Conservation (phyloP, 2,888 invertebrate species). For the Litoditis marina region DNA sequence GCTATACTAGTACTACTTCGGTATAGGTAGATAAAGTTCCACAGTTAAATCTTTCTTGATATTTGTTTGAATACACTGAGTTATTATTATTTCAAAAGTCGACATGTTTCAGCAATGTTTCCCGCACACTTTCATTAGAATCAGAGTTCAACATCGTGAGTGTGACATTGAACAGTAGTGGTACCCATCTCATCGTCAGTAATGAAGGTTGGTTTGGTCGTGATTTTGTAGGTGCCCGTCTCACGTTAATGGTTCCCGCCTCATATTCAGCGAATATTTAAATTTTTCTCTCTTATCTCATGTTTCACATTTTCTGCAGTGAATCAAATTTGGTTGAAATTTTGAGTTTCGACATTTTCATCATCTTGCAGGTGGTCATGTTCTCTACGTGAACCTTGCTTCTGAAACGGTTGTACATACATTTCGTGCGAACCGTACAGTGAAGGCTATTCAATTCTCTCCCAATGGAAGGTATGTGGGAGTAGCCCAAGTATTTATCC, state of each 20-base stretch:
- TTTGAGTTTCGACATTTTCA: neutral
- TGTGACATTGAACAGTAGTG: constrained; percentile 83
- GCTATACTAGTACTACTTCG: no score
- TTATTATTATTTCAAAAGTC: no score
- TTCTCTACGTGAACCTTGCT: constrained; percentile 39
- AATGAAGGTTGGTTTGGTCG: constrained; percentile 77
- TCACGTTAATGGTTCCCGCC: no score
- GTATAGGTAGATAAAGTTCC: no score
- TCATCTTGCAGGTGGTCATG: constrained; percentile 36
- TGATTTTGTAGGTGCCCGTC: no score
- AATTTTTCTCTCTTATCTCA: constrained; percentile 5
- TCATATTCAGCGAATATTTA: no score
- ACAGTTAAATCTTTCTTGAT: no score
- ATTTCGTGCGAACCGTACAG: constrained; percentile 70
- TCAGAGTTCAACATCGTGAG: constrained; percentile 80
- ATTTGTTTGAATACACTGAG: no score
- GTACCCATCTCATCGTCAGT: constrained; percentile 77
- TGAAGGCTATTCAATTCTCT: constrained; percentile 80
- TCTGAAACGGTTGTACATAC: constrained; percentile 35
- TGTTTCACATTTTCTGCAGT: constrained; percentile 1
- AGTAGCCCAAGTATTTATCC: no score
- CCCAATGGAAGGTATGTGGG: constrained; percentile 89
- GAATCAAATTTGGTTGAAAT: no score
- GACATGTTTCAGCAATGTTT: constrained; percentile 81
- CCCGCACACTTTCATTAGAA: constrained; percentile 82